Percentiles rank a stretch among this genome's conserved stretches.
phyloP scores from a whole-genome alignment of 1,140 invertebrate genomes.

The Diploscapter pachys region DNA sequence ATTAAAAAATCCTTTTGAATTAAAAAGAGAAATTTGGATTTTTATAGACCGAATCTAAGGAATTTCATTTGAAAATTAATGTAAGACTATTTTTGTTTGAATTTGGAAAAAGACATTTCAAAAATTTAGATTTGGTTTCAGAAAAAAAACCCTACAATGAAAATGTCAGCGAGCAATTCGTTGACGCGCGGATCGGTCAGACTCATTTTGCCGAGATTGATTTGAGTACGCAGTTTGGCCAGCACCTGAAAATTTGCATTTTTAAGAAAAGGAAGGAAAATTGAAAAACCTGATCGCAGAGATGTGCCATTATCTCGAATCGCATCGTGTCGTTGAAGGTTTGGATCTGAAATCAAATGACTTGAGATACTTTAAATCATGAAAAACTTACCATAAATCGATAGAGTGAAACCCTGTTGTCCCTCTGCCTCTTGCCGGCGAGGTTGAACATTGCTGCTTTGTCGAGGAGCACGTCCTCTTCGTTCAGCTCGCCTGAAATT shows the following conservation, averaged over 20 bases:
- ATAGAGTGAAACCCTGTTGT: slow-evolving; percentile 22
- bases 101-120: background rate
- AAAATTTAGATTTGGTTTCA: too few species aligned
- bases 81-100: background rate
- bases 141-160: slow-evolving; percentile 25
- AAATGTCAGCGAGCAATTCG: slow-evolving; percentile 13
- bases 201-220: slow-evolving; percentile 3
- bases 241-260: background rate
- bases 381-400: slow-evolving; percentile 30
- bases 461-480: slow-evolving; percentile 8
- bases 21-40: background rate
- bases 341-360: slow-evolving; percentile 25
- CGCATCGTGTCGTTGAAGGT: slow-evolving; percentile 30
- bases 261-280: background rate
- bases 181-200: background rate
- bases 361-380: background rate
- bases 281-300: slow-evolving; percentile 24
- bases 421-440: slow-evolving; percentile 10
- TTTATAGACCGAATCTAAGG: background rate
- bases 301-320: slow-evolving; percentile 32
- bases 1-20: background rate
- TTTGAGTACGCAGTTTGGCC: background rate
- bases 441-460: slow-evolving; percentile 18
- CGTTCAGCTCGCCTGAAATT: background rate
- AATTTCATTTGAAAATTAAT: background rate